Conservation (phyloP, 53 echinoderm and acorn worm species). For the Arbacia lixula region DNA sequence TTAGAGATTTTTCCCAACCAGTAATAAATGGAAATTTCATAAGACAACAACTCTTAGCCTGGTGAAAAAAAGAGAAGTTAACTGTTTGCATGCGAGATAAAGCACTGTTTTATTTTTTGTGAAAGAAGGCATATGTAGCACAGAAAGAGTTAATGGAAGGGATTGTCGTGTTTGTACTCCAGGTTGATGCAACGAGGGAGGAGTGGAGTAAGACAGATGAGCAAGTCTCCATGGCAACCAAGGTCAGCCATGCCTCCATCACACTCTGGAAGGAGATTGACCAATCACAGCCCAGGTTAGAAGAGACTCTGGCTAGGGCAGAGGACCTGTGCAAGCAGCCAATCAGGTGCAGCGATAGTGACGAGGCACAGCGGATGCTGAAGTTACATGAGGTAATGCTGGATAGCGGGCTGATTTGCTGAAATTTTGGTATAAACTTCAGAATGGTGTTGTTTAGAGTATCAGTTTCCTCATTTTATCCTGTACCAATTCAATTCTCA, state of each 20-base stretch:
- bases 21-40: too few species aligned
- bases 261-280: conserved; percentile 67
- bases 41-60: too few species aligned
- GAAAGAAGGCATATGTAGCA: too few species aligned
- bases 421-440: too few species aligned
- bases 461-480: too few species aligned
- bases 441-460: too few species aligned
- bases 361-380: conserved; percentile 66
- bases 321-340: conserved; percentile 62
- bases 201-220: conserved; percentile 44
- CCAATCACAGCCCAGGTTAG: conserved; percentile 36
- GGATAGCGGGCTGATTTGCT: background rate
- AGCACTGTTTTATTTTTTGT: too few species aligned
- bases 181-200: conserved; percentile 50
- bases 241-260: conserved; percentile 36
- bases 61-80: too few species aligned
- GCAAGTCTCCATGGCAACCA: conserved; percentile 24
- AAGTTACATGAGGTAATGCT: conserved; percentile 72
- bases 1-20: too few species aligned
- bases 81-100: too few species aligned
- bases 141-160: too few species aligned
- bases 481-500: too few species aligned
- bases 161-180: background rate
- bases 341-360: conserved; percentile 72
- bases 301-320: conserved; percentile 56